Base-by-base conservation (phyloP, 2,888 invertebrate genomes). In the Drosophila nr. perissopoda region DNA sequence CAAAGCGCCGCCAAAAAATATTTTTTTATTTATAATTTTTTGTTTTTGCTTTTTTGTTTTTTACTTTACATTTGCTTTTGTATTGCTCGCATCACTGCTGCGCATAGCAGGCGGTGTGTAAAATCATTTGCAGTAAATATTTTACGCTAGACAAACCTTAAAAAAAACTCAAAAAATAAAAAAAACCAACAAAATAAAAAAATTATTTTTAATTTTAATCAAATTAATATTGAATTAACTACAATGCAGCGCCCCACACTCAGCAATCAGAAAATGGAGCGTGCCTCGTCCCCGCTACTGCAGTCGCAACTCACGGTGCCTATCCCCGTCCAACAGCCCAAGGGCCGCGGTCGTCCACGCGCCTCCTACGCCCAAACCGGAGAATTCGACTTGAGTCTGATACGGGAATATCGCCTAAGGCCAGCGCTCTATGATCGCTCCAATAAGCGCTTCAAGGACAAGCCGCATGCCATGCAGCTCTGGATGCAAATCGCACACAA, bases 341-440 rank as follows among this genome's bases (percentile, higher is more conserved):
- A 79, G 70, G 60, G 74, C 62, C 91, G 93, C 67, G 92, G 93
- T 18, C 85, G 92, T 54, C 92, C 92, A 54, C 90, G 91, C 48
- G 82, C 81, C 40, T 89, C 88, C 42, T 88, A 89, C 61, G 90
- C 89, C 21, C 91, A 91, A 70, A 93, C 93, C 80, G 93, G 93
- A 11, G 93, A 93, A 81, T 92, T 93, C 52, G 93, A 93, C 79
- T 83, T 93, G 64, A 92, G 91, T 65, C 86, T 93, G 33, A 92
- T 92, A 60, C 84, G 87, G 25, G 93, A 93, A 70, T 93, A 92
- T 83, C 91, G 91, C 38, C 79, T 81, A 42, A 90, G 92, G 16
- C 92, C 93, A 11, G 92, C 92, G 11, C 91, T 93, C 29, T 93
- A 93, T 70, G 93, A 93, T 83, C 92, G 93, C 18, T 84, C 88